These are phyloP conservation scores for Vollenhovia emeryi DNA, from an alignment of 1,140 invertebrate species.

Conservation along the genomic window DNA sequence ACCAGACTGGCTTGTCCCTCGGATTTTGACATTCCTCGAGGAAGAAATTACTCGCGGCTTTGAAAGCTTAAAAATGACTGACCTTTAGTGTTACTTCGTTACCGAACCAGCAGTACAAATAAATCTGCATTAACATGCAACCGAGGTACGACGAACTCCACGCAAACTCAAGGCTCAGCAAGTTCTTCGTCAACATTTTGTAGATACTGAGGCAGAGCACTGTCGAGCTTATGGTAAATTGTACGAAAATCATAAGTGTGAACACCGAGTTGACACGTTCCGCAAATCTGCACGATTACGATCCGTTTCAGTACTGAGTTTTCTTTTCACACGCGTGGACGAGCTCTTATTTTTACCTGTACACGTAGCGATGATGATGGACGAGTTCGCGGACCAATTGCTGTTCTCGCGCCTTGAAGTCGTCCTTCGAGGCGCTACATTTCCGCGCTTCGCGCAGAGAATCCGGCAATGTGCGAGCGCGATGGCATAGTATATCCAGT, in stretches of 20 bases:
- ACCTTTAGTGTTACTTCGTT: constrained; percentile 86
- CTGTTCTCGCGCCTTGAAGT: constrained; percentile 12
- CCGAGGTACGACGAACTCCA: constrained; percentile 65
- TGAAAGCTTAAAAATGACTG: constrained; percentile 52
- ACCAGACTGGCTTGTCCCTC: background rate
- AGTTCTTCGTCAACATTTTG: constrained; percentile 73
- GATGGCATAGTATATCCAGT: constrained; percentile 70
- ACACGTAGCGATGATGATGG: constrained; percentile 58
- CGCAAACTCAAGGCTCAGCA: constrained; percentile 79
- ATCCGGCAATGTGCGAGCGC: constrained; percentile 51
- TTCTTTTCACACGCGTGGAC: background rate
- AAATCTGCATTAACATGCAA: constrained; percentile 78
- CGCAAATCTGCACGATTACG: constrained; percentile 33
- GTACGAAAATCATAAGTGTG: constrained; percentile 63
- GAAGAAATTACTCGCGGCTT: background rate
- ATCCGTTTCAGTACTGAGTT: background rate
- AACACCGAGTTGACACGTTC: constrained; percentile 57
- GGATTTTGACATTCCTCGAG: background rate
- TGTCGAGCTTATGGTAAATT: constrained; percentile 65
- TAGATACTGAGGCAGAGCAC: constrained; percentile 67
- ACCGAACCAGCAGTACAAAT: constrained; percentile 87
- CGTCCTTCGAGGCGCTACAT: background rate
- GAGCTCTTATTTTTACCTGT: constrained; percentile 54
- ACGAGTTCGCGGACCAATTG: constrained; percentile 47
- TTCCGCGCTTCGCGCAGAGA: background rate